Base-by-base conservation (phyloP, 2,888 invertebrate species). In the Liopterus haemorrhoidalis region DNA sequence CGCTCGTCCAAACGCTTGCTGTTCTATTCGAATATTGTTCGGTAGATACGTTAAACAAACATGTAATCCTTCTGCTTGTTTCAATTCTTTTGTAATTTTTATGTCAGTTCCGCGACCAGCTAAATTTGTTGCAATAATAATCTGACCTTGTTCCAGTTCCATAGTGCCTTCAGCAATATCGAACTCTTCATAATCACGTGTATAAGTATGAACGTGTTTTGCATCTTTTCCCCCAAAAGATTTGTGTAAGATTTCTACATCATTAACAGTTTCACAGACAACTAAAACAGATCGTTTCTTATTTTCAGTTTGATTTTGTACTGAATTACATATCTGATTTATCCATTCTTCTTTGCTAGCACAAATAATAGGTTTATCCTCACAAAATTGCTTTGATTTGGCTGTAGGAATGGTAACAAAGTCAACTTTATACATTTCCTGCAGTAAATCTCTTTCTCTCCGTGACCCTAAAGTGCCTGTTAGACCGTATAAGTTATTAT, bases 1-100 rank as follows among this genome's bases (percentile, higher is more conserved):
- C 5, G 67, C 59, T 50, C 68, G 49, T 2, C 68, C 69, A 41
- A 60, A 62, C 2, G 62, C 64, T 56, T 69, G 69, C 24, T 61
- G 53, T 50, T 66, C 65, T n/a, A 68, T 54, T 37, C 69, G 51
- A 3, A 46, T 39, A 49, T 68, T 69, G 4, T 49, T 54, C 2
- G 69, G 66, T n/a, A 69, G 49, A 49, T 59, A 68, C 0, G 65
- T 57, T 5, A 68, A 45, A 40, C 61, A 59, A 4, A 68, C 67
- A 46, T 67, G 67, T 2, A 69, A 49, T 4, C 68, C 68, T 6
- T 64, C 66, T 3, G 46, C 47, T 3, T 40, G 27, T n/a, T 51
- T 48, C 2, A 67, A 33, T 3, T 47, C 43, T 3, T 58, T 9
- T 8, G 54, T 45, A 1, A 61, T 45, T 46, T 61, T 62, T 3